Evolutionary conservation across 2,113 vertebrate species (phyloP), one percentile per base, ranked within the genome.

Genomic region (Pomatostomus ruficeps): DNA sequence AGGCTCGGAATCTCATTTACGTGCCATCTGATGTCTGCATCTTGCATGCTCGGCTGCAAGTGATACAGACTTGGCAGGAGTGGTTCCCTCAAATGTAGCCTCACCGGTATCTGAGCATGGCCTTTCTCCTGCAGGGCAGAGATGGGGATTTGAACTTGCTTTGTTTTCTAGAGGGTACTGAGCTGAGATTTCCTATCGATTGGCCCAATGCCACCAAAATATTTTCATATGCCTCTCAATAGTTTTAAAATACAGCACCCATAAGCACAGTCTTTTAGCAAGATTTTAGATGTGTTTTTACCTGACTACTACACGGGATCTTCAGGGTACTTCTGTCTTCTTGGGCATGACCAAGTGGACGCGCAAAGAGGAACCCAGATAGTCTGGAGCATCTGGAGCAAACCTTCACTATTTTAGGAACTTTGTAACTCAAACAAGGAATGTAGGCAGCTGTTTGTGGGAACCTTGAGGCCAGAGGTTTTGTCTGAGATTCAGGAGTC

Each of bases 1-100:
- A 74, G 73, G 77, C 92, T 96, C 70, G n/a, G 55, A 61, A 77
- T 84, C 84, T 91, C 65, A 45, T 87, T 89, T 81, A n/a, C 2
- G 33, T 59, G 43, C 80, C 87, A 91, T 89, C 80, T 94, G 80
- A 96, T 87, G 84, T 72, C 75, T 74, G 65, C 17, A 92, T 94
- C 76, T 84, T 65, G 51, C 40, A 23, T 84, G 72, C 82, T 81
- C 11, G 28, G 43, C 73, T 75, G 85, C 48, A 75, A 91, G n/a
- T 58, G 66, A 75, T 93, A 75, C 40, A 74, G 40, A 51, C 51
- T 78, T 86, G 77, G 66, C 68, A 87, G 91, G 40, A 74, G 61
- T 23, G 9, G 26, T 94, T 93, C 33, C 18, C 42, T 84, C 3
- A 0, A 48, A 66, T 33, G 14, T 33, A 26, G 12, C 21, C 29